Percentiles rank a stretch among this genome's conserved stretches.
phyloP scores from a whole-genome alignment of 2,888 invertebrate species.

The Busseola fusca region DNA sequence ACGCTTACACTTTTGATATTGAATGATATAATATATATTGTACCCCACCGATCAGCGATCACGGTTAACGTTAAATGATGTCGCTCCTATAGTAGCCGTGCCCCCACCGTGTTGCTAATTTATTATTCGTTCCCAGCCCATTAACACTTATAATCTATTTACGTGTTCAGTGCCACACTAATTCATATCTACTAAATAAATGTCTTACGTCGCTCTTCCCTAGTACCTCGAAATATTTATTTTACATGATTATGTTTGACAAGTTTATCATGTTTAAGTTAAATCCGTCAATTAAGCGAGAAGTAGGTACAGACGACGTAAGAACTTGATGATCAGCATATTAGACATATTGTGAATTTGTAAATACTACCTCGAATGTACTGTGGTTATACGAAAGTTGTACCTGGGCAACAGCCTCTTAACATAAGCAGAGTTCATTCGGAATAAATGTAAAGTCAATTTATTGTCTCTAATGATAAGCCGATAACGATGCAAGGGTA shows the following conservation, averaged over 20 bases:
- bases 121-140: conserved; percentile 70
- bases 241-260: conserved; percentile 34
- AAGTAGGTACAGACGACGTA: conserved; percentile 26
- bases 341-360: neutral
- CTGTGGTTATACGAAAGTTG: too few species aligned
- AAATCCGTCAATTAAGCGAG: conserved; percentile 13
- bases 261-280: conserved; percentile 33
- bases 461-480: neutral
- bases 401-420: neutral
- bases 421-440: neutral
- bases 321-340: neutral
- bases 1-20: conserved; percentile 30
- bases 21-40: neutral
- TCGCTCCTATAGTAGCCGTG: conserved; percentile 49
- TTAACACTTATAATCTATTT: conserved; percentile 72
- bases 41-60: conserved; percentile 44
- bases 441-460: neutral
- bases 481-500: neutral
- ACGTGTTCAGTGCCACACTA: conserved; percentile 52
- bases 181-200: conserved; percentile 61
- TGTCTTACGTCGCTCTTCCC: conserved; percentile 38
- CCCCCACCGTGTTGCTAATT: conserved; percentile 69
- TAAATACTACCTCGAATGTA: neutral
- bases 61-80: conserved; percentile 57
- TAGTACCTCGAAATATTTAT: conserved; percentile 22